Evolutionary conservation across 2,113 vertebrate species (phyloP).

Genomic region (Diadophis punctatus): DNA sequence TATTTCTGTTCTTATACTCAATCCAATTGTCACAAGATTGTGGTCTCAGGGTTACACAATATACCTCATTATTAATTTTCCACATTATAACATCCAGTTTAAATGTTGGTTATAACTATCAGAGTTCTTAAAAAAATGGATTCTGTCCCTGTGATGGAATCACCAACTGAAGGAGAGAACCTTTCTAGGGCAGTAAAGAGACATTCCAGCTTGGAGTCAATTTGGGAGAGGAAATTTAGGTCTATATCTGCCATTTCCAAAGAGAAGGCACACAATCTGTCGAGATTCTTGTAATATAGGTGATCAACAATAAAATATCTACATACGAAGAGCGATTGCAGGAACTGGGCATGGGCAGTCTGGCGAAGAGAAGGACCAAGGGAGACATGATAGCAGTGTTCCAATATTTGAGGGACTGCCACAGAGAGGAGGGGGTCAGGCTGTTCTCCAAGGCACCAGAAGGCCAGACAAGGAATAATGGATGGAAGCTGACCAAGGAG

Average conservation of each 20-base stretch:
- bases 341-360: too few species aligned
- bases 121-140: neutral
- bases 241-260: neutral
- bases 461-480: too few species aligned
- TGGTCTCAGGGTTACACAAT: neutral
- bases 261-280: neutral
- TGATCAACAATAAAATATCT: neutral
- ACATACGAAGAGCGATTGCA: too few species aligned
- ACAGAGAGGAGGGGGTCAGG: too few species aligned
- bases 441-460: too few species aligned
- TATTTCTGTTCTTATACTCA: constrained; percentile 32
- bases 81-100: neutral
- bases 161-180: too few species aligned
- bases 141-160: neutral
- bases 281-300: neutral
- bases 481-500: too few species aligned
- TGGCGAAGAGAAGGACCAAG: too few species aligned
- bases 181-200: neutral
- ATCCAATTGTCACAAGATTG: neutral
- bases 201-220: neutral
- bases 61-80: neutral
- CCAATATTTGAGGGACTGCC: too few species aligned
- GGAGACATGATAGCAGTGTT: too few species aligned
- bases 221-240: neutral
- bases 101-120: neutral